Evolutionary conservation across 2,797 vertebrate genomes (phyloP), one percentile per base, ranked within the genome.

Genomic region (Staurois parvus): DNA sequence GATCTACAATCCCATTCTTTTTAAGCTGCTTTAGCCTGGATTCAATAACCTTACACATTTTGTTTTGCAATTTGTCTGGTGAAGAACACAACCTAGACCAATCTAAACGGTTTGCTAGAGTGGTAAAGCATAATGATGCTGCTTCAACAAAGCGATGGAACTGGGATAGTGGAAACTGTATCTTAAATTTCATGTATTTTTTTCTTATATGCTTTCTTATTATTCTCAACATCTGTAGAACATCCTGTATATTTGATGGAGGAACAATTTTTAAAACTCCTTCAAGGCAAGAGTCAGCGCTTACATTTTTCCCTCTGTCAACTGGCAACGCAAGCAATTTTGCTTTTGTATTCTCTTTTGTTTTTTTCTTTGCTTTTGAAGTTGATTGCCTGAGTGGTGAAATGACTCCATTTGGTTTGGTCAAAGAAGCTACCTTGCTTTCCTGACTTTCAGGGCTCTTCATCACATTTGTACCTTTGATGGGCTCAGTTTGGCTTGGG

Each of bases 141-240:
- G 97, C 97, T 64, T 98, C 97, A 92, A 99, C 96, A 88, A 99
- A 95, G 37, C 96, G 95, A 83, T 95, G 95, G 91, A 99, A 99
- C 59, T 95, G 96, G 86, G 95, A 95, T 87, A 94, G 93, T 75
- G 97, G 95, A 90, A 99, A 97, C 19, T 92, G 97, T 78, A 98
- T 95, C 88, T 99, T 97, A 89, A 99, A 97, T 89, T 99, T 99
- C 98, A 99, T 99, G 32, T 99, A 99, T 92, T 95, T 99, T 89
- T 95, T 97, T 48, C 98, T 94, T 84, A 98, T 94, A 89, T 97
- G 95, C 15, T 92, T 90, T 11, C 97, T 96, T 90, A 99, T 93
- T 69, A 92, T 90, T 89, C 92, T 94, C 75, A 99, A 92, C 88
- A 96, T 97, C 74, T 96, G 96, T 95, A 99, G 97, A 28, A 99